Conservation (phyloP, 2,113 vertebrate genomes). For the Cyanocitta stelleri region DNA sequence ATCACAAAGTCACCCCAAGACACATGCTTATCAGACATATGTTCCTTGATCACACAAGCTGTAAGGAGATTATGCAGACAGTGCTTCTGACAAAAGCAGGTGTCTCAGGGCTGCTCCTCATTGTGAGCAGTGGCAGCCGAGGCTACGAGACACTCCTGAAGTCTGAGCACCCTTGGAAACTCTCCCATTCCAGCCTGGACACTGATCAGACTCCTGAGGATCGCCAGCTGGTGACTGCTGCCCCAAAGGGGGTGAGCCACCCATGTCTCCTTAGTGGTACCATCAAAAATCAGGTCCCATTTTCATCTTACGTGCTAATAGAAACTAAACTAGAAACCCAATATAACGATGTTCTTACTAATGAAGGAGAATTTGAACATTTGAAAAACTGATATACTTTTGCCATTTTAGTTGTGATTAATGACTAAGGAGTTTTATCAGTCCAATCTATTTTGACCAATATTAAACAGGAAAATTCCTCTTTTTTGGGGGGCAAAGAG, state of each 20-base stretch:
- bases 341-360: not conserved
- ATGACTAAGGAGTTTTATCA: not conserved
- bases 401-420: not conserved
- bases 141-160: not conserved
- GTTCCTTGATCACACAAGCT: not conserved
- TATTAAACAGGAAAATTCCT: not conserved
- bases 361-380: not conserved
- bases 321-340: not conserved
- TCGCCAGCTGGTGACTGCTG: not conserved
- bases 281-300: not conserved
- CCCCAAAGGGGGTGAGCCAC: not conserved
- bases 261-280: not conserved
- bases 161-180: not conserved
- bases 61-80: not conserved
- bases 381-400: not conserved
- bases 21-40: not conserved
- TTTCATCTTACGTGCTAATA: fast-evolving
- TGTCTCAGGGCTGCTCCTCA: fast-evolving
- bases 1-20: no score
- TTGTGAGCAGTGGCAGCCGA: not conserved
- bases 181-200: not conserved
- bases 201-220: not conserved
- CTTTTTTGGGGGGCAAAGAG: not conserved
- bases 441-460: not conserved
- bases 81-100: not conserved